These are phyloP conservation scores for Gobio occitaniae DNA, from an alignment of 2,797 vertebrate species.

Conservation along the genomic window DNA sequence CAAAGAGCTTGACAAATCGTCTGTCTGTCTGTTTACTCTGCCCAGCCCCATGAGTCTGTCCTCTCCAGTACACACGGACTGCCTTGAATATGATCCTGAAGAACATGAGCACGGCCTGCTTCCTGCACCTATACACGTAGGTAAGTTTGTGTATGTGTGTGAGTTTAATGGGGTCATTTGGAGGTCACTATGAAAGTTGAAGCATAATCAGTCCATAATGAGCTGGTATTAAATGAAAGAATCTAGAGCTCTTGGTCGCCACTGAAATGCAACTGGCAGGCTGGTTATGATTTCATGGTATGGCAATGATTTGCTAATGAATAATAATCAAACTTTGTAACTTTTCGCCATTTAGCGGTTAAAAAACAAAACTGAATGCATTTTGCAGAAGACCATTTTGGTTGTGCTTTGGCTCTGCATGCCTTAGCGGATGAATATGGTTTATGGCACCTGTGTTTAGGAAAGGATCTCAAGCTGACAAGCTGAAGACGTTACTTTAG, in stretches of 20 bases:
- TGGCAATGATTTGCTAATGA: not conserved
- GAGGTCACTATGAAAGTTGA: conserved; percentile 1
- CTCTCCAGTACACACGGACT: conserved; percentile 85
- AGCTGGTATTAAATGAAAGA: not conserved
- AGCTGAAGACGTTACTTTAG: no score
- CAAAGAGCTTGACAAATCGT: conserved; percentile 17
- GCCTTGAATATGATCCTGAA: conserved; percentile 87
- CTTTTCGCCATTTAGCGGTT: not conserved
- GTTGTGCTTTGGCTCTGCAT: no score
- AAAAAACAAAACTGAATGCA: not conserved
- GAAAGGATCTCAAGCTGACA: no score
- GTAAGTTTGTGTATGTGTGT: conserved; percentile 79
- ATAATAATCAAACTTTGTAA: conserved; percentile 1
- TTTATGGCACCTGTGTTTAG: no score
- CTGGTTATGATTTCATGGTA: not conserved
- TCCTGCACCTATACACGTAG: conserved; percentile 94
- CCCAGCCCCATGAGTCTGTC: conserved; percentile 85
- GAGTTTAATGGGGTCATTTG: conserved; percentile 19
- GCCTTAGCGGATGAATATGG: no score
- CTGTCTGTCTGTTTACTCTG: conserved; percentile 20
- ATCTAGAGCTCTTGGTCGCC: not conserved
- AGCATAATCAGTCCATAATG: not conserved
- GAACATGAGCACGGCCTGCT: conserved; percentile 90
- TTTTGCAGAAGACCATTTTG: no score
- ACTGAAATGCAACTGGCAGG: not conserved